Conservation (phyloP, 2,797 vertebrate species). For the Mormyrops boulengeri region DNA sequence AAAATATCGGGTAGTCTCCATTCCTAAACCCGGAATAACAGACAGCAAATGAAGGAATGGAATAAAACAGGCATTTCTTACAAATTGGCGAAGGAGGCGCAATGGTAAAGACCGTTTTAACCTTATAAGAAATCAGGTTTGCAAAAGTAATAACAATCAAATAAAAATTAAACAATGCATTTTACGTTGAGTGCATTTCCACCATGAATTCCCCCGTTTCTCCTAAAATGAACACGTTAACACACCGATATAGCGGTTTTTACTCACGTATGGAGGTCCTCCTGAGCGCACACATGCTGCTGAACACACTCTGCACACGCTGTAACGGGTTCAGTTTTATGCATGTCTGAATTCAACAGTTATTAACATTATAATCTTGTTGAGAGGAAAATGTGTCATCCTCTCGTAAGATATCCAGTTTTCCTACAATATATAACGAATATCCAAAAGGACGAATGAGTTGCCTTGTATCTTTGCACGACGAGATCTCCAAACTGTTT, state of each 20-base stretch:
- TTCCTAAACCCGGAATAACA: conserved; percentile 26
- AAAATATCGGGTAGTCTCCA: conserved; percentile 42
- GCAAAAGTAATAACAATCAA: background rate
- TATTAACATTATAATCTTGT: conserved; percentile 8
- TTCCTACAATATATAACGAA: background rate
- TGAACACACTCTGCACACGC: background rate
- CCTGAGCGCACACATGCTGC: background rate
- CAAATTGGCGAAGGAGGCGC: background rate
- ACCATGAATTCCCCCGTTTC: background rate
- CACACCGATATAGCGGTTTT: background rate
- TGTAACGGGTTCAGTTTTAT: conserved; percentile 13
- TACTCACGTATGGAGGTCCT: conserved; percentile 17
- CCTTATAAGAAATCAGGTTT: background rate
- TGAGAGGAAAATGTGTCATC: no score
- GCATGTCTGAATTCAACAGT: conserved; percentile 7
- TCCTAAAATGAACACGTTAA: background rate
- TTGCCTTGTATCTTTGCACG: background rate
- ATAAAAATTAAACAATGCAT: background rate
- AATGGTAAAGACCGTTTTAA: background rate
- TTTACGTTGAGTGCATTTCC: background rate
- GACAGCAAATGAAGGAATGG: conserved; percentile 32
- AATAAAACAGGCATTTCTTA: conserved; percentile 7
- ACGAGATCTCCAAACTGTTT: background rate
- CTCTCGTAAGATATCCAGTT: background rate
- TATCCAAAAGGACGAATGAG: conserved; percentile 5